These are phyloP conservation scores for Sarcophaga peregrina DNA, from an alignment of 1,140 invertebrate genomes.

Conservation along the genomic window DNA sequence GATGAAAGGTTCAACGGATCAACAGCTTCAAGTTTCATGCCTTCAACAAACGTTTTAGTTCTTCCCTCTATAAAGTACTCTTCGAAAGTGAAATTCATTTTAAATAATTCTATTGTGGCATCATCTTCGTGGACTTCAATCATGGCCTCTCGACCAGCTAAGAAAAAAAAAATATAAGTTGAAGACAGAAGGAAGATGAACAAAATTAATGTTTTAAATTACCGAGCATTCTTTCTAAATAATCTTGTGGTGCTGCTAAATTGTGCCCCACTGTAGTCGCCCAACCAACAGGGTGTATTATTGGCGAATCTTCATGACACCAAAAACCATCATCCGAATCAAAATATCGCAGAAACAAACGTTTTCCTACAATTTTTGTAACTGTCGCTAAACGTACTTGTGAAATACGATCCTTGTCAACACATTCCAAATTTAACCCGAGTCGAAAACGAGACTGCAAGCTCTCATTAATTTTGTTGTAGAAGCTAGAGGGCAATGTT, in stretches of 20 bases:
- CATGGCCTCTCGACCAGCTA: conserved; percentile 65
- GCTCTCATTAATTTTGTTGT: conserved; percentile 86
- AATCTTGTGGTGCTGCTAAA: conserved; percentile 83
- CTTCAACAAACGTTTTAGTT: conserved; percentile 77
- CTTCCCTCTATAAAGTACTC: conserved; percentile 64
- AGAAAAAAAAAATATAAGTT: background rate
- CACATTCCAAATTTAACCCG: conserved; percentile 90
- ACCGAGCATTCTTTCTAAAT: conserved; percentile 74
- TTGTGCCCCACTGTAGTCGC: conserved; percentile 87
- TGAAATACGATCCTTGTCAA: conserved; percentile 94
- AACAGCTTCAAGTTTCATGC: conserved; percentile 97
- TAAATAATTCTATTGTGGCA: conserved; percentile 81
- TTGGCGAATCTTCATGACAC: conserved; percentile 94
- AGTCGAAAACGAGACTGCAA: conserved; percentile 83
- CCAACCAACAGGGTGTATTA: conserved; percentile 97
- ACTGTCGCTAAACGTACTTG: conserved; percentile 92
- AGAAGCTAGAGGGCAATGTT: conserved; percentile 92
- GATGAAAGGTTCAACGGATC: conserved; percentile 94
- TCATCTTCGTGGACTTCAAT: conserved; percentile 72
- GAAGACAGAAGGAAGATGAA: background rate
- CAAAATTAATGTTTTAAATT: conserved; percentile 30
- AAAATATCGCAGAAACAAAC: conserved; percentile 90
- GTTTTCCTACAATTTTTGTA: conserved; percentile 89
- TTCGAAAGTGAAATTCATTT: conserved; percentile 67
- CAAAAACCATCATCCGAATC: conserved; percentile 91